Conservation (phyloP, 2,113 vertebrate species). For the Aspidoscelis tigris region DNA sequence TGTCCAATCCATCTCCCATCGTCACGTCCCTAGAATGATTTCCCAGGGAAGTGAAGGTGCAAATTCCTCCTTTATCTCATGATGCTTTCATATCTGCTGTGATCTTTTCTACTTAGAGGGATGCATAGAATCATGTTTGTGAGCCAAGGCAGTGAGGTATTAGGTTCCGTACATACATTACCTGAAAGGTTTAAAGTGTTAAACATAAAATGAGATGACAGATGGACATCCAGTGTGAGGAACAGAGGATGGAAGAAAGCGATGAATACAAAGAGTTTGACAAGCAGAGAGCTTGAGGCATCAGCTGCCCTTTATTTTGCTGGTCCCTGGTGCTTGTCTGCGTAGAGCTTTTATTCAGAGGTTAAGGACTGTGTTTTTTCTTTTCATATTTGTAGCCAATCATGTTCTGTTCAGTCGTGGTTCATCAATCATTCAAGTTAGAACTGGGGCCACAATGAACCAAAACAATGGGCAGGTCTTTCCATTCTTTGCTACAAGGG, state of each 20-base stretch:
- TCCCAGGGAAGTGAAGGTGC: background rate
- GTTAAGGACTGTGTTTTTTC: background rate
- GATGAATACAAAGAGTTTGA: background rate
- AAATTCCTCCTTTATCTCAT: background rate
- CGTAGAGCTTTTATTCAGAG: background rate
- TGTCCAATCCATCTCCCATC: no score
- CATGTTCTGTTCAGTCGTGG: background rate
- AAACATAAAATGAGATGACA: conserved; percentile 6
- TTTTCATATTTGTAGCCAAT: background rate
- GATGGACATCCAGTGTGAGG: background rate
- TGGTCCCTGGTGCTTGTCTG: background rate
- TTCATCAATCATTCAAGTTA: background rate
- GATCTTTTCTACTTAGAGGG: background rate
- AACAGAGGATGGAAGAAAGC: background rate
- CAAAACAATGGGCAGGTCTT: background rate
- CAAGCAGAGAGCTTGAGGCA: conserved; percentile 11
- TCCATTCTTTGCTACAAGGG: background rate
- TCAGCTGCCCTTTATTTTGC: conserved; percentile 12
- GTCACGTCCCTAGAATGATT: no score
- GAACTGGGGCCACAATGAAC: background rate
- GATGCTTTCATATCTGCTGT: background rate
- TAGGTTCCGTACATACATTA: background rate
- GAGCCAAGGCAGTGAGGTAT: background rate
- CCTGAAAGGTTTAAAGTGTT: background rate
- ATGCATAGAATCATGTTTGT: background rate